Evolutionary conservation across 2,888 invertebrate species (phyloP).

Genomic region (Apodemia mormo): DNA sequence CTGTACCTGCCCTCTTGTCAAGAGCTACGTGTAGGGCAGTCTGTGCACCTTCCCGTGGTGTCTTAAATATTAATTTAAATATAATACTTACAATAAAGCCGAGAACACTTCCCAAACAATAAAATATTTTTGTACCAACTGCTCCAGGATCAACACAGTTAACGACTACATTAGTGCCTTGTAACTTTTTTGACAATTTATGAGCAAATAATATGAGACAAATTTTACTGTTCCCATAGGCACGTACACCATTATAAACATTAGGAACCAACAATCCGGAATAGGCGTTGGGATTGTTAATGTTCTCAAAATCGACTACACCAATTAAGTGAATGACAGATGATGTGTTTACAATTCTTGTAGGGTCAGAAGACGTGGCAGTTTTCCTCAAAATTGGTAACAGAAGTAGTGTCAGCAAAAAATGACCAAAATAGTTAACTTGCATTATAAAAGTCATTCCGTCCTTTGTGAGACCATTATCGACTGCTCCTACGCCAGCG

Average conservation of each 20-base stretch:
- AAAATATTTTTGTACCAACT: conserved; percentile 88
- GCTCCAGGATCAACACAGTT: conserved; percentile 91
- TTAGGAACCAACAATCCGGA: conserved; percentile 40
- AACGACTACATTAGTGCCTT: conserved; percentile 84
- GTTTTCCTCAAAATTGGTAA: conserved; percentile 86
- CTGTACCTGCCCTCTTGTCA: conserved; percentile 83
- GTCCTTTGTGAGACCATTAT: conserved; percentile 84
- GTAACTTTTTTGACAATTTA: conserved; percentile 84
- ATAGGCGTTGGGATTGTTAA: conserved; percentile 70
- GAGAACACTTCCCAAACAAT: conserved; percentile 59
- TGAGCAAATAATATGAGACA: conserved; percentile 85
- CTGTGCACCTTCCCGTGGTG: conserved; percentile 70
- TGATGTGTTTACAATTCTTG: conserved; percentile 88
- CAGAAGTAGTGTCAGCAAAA: conserved; percentile 92
- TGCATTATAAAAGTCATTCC: conserved; percentile 93
- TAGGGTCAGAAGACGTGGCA: conserved; percentile 73
- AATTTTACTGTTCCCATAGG: conserved; percentile 85
- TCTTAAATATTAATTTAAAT: conserved; percentile 41
- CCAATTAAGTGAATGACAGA: conserved; percentile 86
- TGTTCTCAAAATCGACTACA: conserved; percentile 83
- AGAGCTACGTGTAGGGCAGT: conserved; percentile 85
- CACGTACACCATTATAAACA: conserved; percentile 55
- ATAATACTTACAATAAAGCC: conserved; percentile 72
- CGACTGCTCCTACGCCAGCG: conserved; percentile 87
- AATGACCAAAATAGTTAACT: conserved; percentile 95